These are phyloP conservation scores for Sebastes trivittatus DNA, from an alignment of 2,797 vertebrate genomes.

Conservation along the genomic window DNA sequence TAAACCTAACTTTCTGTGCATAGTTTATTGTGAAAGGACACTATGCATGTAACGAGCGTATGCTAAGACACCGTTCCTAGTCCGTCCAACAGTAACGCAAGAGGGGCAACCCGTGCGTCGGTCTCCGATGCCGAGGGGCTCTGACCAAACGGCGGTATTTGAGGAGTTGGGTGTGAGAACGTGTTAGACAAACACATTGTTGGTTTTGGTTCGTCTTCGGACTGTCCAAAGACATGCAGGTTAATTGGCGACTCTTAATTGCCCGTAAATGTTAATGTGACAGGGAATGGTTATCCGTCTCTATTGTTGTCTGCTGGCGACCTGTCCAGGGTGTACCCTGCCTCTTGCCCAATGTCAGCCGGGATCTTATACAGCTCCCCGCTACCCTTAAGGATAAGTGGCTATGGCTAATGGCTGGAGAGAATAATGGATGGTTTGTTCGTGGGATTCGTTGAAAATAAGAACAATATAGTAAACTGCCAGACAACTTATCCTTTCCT, in stretches of 20 bases:
- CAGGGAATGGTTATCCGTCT: accelerated
- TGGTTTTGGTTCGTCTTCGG: too few relatives aligned
- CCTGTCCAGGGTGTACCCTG: accelerated
- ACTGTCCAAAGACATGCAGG: too few relatives aligned
- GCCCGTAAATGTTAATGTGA: accelerated
- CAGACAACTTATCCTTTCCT: not conserved
- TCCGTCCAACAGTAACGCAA: accelerated
- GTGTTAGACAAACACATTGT: too few relatives aligned
- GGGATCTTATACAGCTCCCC: accelerated
- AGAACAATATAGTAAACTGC: not conserved
- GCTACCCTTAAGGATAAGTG: not conserved
- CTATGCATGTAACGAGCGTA: too few relatives aligned
- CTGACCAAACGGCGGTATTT: too few relatives aligned
- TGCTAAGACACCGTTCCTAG: too few relatives aligned
- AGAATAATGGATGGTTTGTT: not conserved
- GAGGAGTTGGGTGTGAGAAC: too few relatives aligned
- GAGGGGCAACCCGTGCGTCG: too few relatives aligned
- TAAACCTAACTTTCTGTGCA: too few relatives aligned
- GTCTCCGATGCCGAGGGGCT: accelerated
- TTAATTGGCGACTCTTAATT: too few relatives aligned
- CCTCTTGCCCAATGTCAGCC: not conserved
- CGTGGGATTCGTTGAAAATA: not conserved
- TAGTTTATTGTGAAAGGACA: too few relatives aligned
- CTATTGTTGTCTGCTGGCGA: too few relatives aligned
- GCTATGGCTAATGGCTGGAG: not conserved